Evolutionary conservation across 2,797 vertebrate species (phyloP), one percentile per base, ranked within the genome.

Genomic region (Garrulus glandarius): DNA sequence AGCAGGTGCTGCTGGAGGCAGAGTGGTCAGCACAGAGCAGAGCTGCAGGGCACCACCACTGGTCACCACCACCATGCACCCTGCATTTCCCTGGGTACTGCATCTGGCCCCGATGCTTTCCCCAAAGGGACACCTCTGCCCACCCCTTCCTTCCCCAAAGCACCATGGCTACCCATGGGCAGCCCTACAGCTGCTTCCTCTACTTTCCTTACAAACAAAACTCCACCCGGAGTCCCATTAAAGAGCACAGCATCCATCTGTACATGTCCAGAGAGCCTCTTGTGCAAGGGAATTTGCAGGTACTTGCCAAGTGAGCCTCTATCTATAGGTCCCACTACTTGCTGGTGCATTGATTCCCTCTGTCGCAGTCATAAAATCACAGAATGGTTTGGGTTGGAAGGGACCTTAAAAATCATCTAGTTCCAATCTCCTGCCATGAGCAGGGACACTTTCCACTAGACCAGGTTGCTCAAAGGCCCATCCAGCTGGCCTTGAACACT

Each of bases 121-220:
- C 27, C 50, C 1, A 0, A 11, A 44, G 24, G 3, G 5, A 80
- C 18, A 26, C 32, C 34, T 60, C 56, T 65, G 56, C 30, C 21
- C 27, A 52, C 11, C 6, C 5, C 29, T 55, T 7, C 13, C n/a
- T 39, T n/a, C 44, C 30, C 15, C 53, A 50, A 11, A 55, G 34
- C 21, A 49, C 24, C 1, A 4, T 1, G 1, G 32, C 39, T 4
- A 1, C 15, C 11, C 8, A 7, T 15, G 34, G 50, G 36, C 68
- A 88, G 52, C n/a, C 47, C 11, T 1, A 8, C 11, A 55, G 43
- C 46, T 60, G 10, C 37, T 71, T 24, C 57, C 26, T 70, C 61
- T 44, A 37, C 36, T 69, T 68, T 69, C 44, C 27, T 43, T 47
- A 24, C n/a, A 59, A 36, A 68, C 9, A 26, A 13, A 4, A 15